Evolutionary conservation across 2,797 vertebrate species (phyloP), one percentile per base, ranked within the genome.

Genomic region (Thripadectes ignobilis): DNA sequence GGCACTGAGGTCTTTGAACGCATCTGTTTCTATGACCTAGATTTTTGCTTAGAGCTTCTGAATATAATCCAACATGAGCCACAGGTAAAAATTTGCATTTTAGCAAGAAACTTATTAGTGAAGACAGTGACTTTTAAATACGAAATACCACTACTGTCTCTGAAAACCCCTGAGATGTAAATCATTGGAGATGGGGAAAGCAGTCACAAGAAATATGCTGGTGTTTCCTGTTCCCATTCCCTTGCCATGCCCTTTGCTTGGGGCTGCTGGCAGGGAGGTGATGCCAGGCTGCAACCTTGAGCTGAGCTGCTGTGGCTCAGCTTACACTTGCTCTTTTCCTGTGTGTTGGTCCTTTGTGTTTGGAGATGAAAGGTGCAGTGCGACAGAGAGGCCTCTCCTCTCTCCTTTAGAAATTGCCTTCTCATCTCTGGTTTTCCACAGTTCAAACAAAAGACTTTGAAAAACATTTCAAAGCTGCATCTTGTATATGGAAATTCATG

Each of bases 401-500:
- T 48, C 43, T 87, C 51, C 43, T 78, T 79, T 8, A 74, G 67
- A 89, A 79, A 82, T n/a, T 82, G 69, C n/a, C 52, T 90, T 68
- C 91, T 96, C 78, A 48, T 68, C 67, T 91, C 78, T 72, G 30
- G 9, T 36, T 88, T 80, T 88, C 36, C 48, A 76, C 36, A 39
- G 67, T 51, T 95, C 91, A 94, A 85, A 94, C 0, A 0, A 41
- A 81, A 94, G 59, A 17, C 63, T 92, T 92, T 79, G 61, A 94
- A 92, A 78, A 75, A 62, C 3, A 52, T 92, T 94, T 87, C 69
- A 82, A 94, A 91, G 91, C 55, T 89, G 51, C 67, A 55, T 58
- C 66, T 87, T 87, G 63, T 78, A 36, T 86, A 85, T 95, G 86
- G 77, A 95, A 94, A 95, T 93, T 69, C 30, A 54, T 6, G 43